phyloP scores from a whole-genome alignment of 2,888 invertebrate species.

The Yponomeuta sedellus region DNA sequence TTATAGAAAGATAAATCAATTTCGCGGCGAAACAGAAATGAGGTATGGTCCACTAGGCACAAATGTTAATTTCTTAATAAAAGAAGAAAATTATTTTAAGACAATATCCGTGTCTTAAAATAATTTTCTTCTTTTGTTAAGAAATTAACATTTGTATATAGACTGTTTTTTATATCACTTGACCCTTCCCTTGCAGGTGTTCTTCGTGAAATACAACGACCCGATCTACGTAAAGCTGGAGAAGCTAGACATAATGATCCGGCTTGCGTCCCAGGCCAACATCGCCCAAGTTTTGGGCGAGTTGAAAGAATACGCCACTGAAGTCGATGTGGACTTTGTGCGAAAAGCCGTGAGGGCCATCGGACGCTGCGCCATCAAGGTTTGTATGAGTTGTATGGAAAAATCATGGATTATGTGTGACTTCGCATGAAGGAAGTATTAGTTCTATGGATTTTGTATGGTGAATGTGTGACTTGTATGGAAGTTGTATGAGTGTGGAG shows the following conservation, averaged over 20 bases:
- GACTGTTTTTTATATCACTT: too few relatives aligned
- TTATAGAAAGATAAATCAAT: too few relatives aligned
- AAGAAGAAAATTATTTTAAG: too few relatives aligned
- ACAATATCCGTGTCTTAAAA: too few relatives aligned
- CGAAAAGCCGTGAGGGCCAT: conserved; percentile 99
- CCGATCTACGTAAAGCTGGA: conserved; percentile 99
- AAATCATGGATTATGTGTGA: not conserved
- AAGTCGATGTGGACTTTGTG: conserved; percentile 99
- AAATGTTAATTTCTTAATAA: too few relatives aligned
- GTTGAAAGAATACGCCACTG: conserved; percentile 98
- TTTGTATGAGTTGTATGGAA: conserved; percentile 32
- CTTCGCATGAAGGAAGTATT: too few relatives aligned
- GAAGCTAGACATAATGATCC: conserved; percentile 99
- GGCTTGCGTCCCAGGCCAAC: conserved; percentile 97
- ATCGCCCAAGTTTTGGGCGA: conserved; percentile 99
- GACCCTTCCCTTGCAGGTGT: conserved; percentile 71
- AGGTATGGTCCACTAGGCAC: too few relatives aligned
- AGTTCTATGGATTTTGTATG: not conserved
- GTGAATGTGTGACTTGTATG: not conserved
- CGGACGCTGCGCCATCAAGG: conserved; percentile 98
- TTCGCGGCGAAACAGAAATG: too few relatives aligned
- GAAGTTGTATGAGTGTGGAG: conserved; percentile 63
- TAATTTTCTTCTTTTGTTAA: too few relatives aligned
- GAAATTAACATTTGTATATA: too few relatives aligned
- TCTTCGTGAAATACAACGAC: conserved; percentile 99